Conservation (phyloP, 2,797 vertebrate genomes). For the Mastacembelus armatus region DNA sequence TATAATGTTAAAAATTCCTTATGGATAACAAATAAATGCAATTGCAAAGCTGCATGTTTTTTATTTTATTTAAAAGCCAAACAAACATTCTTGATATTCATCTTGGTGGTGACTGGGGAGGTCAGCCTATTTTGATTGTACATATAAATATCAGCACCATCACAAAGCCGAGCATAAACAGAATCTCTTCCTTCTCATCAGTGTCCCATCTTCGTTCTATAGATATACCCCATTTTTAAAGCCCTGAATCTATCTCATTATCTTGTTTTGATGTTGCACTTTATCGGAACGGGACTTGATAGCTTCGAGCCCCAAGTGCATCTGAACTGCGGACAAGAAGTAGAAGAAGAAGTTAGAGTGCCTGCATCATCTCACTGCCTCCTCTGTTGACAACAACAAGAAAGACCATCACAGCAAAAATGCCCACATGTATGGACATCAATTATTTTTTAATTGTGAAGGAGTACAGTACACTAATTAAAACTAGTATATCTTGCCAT, state of each 20-base stretch:
- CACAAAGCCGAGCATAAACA: conserved; percentile 53
- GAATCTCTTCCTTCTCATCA: conserved; percentile 71
- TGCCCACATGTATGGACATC: conserved; percentile 94
- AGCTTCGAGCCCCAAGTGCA: conserved; percentile 72
- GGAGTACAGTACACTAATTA: conserved; percentile 99
- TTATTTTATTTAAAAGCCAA: conserved; percentile 20
- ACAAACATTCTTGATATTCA: conserved; percentile 17
- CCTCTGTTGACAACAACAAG: conserved; percentile 94
- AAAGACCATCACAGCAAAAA: conserved; percentile 92
- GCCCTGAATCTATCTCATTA: conserved; percentile 80
- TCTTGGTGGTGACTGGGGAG: conserved; percentile 19
- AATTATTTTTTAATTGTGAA: conserved; percentile 99
- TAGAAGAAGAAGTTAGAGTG: conserved; percentile 74
- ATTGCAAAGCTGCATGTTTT: conserved; percentile 16
- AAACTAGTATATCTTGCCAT: conserved; percentile 99
- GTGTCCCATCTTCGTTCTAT: conserved; percentile 35
- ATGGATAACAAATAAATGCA: conserved; percentile 16
- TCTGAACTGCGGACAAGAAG: conserved; percentile 67
- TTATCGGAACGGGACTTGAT: conserved; percentile 90
- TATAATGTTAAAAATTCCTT: conserved; percentile 11
- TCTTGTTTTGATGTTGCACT: conserved; percentile 85
- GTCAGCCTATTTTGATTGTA: conserved; percentile 37
- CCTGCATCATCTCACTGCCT: conserved; percentile 80
- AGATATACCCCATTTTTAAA: conserved; percentile 35
- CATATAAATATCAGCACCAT: conserved; percentile 48